Base-by-base conservation (phyloP, 2,888 invertebrate genomes). In the Apamea monoglypha region DNA sequence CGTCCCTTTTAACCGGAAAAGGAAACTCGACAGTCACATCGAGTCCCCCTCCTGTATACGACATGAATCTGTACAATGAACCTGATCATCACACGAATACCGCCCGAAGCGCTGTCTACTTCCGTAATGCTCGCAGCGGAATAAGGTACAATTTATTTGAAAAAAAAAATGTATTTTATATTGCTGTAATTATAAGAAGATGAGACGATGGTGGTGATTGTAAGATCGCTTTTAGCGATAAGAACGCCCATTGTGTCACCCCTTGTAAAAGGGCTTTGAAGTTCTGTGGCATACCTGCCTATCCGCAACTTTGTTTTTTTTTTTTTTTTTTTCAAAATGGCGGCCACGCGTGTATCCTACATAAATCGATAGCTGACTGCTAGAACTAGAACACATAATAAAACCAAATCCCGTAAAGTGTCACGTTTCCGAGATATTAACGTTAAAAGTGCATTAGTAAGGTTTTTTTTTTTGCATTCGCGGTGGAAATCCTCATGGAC, bases 91-190 rank as follows among this genome's bases (percentile, higher is more conserved):
- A 87, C 87, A 86, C 85, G 86, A 88, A 89, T 90, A 88, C 80
- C 85, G 87, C 87, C 90, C 90, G 85, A 87, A 91, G 91, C 91
- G 91, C 87, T 90, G 89, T 89, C 89, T 91, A 91, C 92, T 90
- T 92, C 93, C 93, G 91, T 85, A 77, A 70, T 59, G 75, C 75
- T 80, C 77, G 64, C 72, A 77, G 66, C 76, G 78, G 76, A 80
- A 74, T 69, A 70, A 74, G 47, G 21, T 21, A 63, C 25, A 61
- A 68, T 59, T 56, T 75, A 71, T 53, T 59, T 59, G 1, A 8
- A 56, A 47, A 59, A 63, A 64, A 67, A 12, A 64, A 18, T 0
- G 1, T 47, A 68, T 71, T 76, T 61, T 8, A 16, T n/a, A 7
- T 16, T 18, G 29, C 1, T 21, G 29, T 29, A 40, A 50, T 29